Evolutionary conservation across 2,888 invertebrate species (phyloP), one percentile per base, ranked within the genome.

Genomic region (Agonopterix heracliana): DNA sequence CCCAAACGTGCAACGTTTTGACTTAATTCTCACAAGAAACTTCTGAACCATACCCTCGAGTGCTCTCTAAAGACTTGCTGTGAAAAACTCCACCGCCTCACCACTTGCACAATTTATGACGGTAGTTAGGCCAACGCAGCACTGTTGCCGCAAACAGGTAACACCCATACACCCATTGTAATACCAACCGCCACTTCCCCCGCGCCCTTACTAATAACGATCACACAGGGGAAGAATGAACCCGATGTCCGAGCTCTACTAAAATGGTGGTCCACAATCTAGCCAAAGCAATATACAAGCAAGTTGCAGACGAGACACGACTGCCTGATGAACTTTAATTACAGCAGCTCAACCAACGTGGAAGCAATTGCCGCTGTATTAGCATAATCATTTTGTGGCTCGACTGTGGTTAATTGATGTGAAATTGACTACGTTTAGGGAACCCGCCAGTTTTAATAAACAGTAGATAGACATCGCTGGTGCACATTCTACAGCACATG

Each of bases 281-380:
- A 41, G 14, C 45, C 40, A 38, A 14, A 50, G 34, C 45, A 17
- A 51, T 75, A 68, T 71, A 74, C 65, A 64, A 68, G 69, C 59
- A 57, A 60, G 67, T 57, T 56, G 67, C 64, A 73, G 74, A 76
- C 75, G 66, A 66, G 75, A 60, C 65, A 59, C 63, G 75, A 77
- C 73, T 78, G 64, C 63, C 60, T 73, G 75, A 80, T 77, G 71
- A 76, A 76, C 69, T 77, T 78, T 79, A 79, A 79, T 79, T 78
- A 78, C 78, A 64, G 57, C 62, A 59, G 58, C 64, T 67, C 64
- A 63, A 63, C 66, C 74, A 65, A 64, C 69, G 69, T 67, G 64
- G 66, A 74, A 72, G 74, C 73, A 68, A 77, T 76, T 72, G 74
- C 72, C 67, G 68, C 60, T 69, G 61, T 71, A 78, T 78, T 78